phyloP scores from a whole-genome alignment of 2,888 invertebrate genomes.

The Metopia argyrocephala region DNA sequence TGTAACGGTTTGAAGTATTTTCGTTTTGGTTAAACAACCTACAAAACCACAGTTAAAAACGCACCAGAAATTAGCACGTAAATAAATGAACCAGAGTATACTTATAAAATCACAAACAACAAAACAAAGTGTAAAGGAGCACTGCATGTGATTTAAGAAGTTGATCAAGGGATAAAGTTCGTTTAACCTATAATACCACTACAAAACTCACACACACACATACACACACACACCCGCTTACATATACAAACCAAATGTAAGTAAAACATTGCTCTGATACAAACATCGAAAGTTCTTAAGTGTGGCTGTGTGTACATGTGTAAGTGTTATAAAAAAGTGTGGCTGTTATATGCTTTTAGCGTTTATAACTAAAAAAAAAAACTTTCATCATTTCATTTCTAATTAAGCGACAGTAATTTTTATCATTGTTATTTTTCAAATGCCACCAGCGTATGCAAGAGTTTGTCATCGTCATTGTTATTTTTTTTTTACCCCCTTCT shows the following conservation, averaged over 20 bases:
- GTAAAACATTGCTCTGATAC: background rate
- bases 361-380: constrained; percentile 59
- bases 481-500: no score
- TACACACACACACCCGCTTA: background rate
- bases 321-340: background rate
- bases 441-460: constrained; percentile 51
- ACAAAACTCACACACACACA: constrained; percentile 6
- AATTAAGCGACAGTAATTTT: constrained; percentile 68
- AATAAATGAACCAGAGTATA: constrained; percentile 34
- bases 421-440: constrained; percentile 66
- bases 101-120: background rate
- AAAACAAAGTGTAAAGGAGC: background rate
- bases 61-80: constrained; percentile 42
- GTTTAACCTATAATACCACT: constrained; percentile 12
- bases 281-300: no score
- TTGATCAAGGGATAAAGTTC: constrained; percentile 46
- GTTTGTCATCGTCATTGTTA: constrained; percentile 33
- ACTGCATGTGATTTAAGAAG: constrained; percentile 13
- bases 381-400: constrained; percentile 67
- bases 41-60: constrained; percentile 49
- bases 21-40: constrained; percentile 21
- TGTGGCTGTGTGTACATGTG: background rate
- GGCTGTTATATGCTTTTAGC: constrained; percentile 37
- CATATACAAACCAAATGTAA: background rate
- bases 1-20: background rate